phyloP scores from a whole-genome alignment of 1,140 invertebrate species.

The Dendrolimus kikuchii region DNA sequence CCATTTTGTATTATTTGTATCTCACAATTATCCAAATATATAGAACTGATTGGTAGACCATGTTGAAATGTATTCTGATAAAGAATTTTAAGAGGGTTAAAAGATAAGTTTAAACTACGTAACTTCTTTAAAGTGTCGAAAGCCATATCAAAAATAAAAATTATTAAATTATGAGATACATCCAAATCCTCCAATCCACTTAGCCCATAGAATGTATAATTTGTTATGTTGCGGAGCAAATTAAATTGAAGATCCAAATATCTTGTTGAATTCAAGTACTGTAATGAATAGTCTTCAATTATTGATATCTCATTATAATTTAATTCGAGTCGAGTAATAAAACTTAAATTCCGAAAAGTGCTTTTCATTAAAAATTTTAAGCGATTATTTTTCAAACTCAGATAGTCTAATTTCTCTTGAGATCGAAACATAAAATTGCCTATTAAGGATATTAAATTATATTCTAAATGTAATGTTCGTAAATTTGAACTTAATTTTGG shows the following conservation, averaged over 20 bases:
- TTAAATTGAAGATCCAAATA: slow-evolving; percentile 65
- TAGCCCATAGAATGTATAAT: slow-evolving; percentile 77
- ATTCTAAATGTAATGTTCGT: slow-evolving; percentile 43
- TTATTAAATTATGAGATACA: slow-evolving; percentile 76
- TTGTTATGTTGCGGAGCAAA: slow-evolving; percentile 57
- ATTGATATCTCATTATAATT: slow-evolving; percentile 53
- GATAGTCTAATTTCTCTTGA: slow-evolving; percentile 41
- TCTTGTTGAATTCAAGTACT: slow-evolving; percentile 42
- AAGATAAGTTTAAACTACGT: slow-evolving; percentile 77
- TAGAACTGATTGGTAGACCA: slow-evolving; percentile 72
- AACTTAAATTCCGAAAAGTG: slow-evolving; percentile 49
- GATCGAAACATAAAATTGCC: slow-evolving; percentile 43
- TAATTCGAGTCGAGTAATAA: slow-evolving; percentile 44
- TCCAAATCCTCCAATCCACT: slow-evolving; percentile 80
- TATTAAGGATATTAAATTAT: slow-evolving; percentile 42
- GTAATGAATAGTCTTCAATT: slow-evolving; percentile 60
- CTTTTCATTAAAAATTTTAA: slow-evolving; percentile 54
- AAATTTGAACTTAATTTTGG: slow-evolving; percentile 48
- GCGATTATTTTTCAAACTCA: slow-evolving; percentile 49
- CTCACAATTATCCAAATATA: slow-evolving; percentile 75
- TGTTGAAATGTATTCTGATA: slow-evolving; percentile 77
- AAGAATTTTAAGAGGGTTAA: slow-evolving; percentile 76
- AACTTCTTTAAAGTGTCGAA: slow-evolving; percentile 78
- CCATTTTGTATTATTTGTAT: slow-evolving; percentile 74
- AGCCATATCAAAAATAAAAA: slow-evolving; percentile 75